Evolutionary conservation across 2,888 invertebrate species (phyloP).

Genomic region (Norana najaformis): DNA sequence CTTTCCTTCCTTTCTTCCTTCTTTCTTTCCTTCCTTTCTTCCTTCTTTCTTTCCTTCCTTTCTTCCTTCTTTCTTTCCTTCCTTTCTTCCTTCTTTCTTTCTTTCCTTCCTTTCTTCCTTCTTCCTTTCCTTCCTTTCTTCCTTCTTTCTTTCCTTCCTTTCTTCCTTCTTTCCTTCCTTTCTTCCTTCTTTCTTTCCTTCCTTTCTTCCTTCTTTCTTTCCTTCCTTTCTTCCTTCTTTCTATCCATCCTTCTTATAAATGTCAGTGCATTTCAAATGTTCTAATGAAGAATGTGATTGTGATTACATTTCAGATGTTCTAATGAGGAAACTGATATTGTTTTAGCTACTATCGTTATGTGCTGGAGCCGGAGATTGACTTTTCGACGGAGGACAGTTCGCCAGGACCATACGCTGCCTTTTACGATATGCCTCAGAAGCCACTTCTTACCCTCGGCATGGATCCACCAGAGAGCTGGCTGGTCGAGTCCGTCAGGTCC

Average conservation of each 20-base stretch:
- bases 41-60: neutral
- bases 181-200: no score
- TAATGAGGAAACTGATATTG: neutral
- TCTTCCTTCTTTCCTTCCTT: no score
- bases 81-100: no score
- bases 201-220: slow-evolving; percentile 10
- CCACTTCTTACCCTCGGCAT: slow-evolving; percentile 87
- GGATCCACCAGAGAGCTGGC: slow-evolving; percentile 79
- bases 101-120: no score
- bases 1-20: neutral
- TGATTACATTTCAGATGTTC: neutral
- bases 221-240: neutral
- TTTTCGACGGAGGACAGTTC: slow-evolving; percentile 75
- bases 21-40: neutral
- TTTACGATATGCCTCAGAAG: slow-evolving; percentile 84
- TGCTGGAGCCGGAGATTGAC: slow-evolving; percentile 84
- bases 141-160: no score
- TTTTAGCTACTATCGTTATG: slow-evolving; percentile 91
- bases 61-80: no score
- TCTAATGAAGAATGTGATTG: no score
- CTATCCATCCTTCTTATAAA: neutral
- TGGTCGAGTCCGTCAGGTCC: slow-evolving; percentile 68
- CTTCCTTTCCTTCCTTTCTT: no score
- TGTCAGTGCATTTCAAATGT: neutral
- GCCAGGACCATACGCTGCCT: slow-evolving; percentile 80